A percentile compares a stretch with the other conserved stretches of the same genome.
These are phyloP conservation scores for Drosophila ezoana DNA, from an alignment of 2,888 invertebrate species.

Conservation along the genomic window DNA sequence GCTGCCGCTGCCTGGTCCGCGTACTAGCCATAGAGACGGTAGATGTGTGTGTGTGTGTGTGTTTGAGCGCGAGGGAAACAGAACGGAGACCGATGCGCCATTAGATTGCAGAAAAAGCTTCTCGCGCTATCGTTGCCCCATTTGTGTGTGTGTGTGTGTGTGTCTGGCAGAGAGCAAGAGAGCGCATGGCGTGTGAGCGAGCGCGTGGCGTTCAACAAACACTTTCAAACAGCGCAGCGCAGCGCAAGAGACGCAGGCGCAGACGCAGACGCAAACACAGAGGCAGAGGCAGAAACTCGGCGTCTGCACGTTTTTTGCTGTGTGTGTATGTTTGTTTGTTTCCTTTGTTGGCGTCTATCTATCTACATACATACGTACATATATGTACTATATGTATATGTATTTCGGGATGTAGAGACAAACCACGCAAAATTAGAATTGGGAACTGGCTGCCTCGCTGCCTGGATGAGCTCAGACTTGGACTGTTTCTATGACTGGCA, in stretches of 20 bases:
- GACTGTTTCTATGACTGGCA: conserved; percentile 37
- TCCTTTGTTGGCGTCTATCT: conserved; percentile 41
- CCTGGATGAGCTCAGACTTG: conserved; percentile 54
- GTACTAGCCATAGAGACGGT: conserved; percentile 50
- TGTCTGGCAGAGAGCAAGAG: neutral
- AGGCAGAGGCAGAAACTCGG: conserved; percentile 14
- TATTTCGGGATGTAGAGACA: conserved; percentile 14
- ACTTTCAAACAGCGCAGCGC: conserved; percentile 53
- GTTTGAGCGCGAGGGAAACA: conserved; percentile 16
- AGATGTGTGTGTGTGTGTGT: neutral
- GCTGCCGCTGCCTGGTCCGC: conserved; percentile 4
- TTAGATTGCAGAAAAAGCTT: conserved; percentile 58
- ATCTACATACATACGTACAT: conserved; percentile 6
- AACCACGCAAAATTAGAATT: conserved; percentile 50
- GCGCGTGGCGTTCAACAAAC: conserved; percentile 56
- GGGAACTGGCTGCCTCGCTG: conserved; percentile 23
- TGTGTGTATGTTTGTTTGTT: conserved; percentile 22
- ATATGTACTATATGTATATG: neutral
- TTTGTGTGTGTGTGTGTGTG: conserved; percentile 20
- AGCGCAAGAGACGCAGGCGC: conserved; percentile 42
- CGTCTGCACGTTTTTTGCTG: conserved; percentile 43
- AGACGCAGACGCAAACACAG: conserved; percentile 26
- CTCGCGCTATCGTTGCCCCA: conserved; percentile 29
- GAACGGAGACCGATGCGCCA: conserved; percentile 38
- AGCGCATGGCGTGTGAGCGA: conserved; percentile 15